A percentile compares a stretch with the other conserved stretches of the same genome.
Conservation (phyloP, 2,888 invertebrate species). For the Heliconius hortense region DNA sequence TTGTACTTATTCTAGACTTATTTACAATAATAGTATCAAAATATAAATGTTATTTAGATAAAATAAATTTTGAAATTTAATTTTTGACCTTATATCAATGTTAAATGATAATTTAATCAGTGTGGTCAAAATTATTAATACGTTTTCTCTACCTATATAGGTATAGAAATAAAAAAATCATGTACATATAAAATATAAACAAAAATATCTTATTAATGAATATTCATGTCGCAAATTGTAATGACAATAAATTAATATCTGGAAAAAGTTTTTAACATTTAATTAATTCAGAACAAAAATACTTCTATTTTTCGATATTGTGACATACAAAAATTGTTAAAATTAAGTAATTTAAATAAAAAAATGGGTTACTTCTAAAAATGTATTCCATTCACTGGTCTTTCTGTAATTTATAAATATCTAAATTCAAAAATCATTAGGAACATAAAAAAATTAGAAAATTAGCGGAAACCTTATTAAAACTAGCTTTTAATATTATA, state of each 20-base stretch:
- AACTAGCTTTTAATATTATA: slow-evolving; percentile 22
- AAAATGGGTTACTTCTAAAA: background rate
- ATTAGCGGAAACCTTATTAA: slow-evolving; percentile 32
- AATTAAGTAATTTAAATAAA: background rate
- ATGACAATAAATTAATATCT: background rate
- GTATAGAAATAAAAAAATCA: background rate
- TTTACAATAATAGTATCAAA: slow-evolving; percentile 25
- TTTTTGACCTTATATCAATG: background rate
- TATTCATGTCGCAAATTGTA: background rate
- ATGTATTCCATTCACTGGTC: background rate
- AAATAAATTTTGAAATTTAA: background rate
- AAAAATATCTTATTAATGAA: background rate
- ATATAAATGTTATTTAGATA: slow-evolving; percentile 25
- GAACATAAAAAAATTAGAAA: slow-evolving; percentile 35
- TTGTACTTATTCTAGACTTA: slow-evolving; percentile 25
- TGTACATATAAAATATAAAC: background rate
- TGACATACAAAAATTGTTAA: background rate
- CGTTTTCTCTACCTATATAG: background rate
- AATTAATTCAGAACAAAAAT: background rate
- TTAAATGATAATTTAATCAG: slow-evolving; percentile 7
- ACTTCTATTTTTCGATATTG: background rate
- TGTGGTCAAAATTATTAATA: slow-evolving; percentile 1
- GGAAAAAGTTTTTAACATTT: background rate
- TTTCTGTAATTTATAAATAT: background rate
- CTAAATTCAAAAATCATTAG: slow-evolving; percentile 25